Base-by-base conservation (phyloP, 2,888 invertebrate genomes). In the Melangyna quadrimaculata region DNA sequence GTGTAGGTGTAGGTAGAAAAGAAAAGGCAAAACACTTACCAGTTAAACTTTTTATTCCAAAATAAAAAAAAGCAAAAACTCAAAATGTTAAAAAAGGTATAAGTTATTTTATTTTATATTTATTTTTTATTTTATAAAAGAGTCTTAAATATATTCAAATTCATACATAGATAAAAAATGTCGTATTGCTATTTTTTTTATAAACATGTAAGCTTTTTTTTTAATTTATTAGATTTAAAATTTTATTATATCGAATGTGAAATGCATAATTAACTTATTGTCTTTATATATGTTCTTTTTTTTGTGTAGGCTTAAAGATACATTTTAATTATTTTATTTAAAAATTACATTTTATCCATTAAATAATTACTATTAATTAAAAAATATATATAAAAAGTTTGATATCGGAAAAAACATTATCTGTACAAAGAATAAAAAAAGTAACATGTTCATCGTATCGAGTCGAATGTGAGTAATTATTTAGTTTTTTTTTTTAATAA, bases 71-170 rank as follows among this genome's bases (percentile, higher is more conserved):
- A n/a, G n/a, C n/a, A n/a, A 35, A 17, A 53, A 53, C 1, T n/a
- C 29, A 17, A 17, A n/a, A n/a, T n/a, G n/a, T n/a, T n/a, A n/a
- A n/a, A n/a, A n/a, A n/a, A n/a, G n/a, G n/a, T n/a, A n/a, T n/a
- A n/a, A n/a, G 29, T 3, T 5, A 29, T 29, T 32, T 43, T 43
- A 43, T 7, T 32, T 55, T 17, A 27, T 43, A 43, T 27, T 8
- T 61, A n/a, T 27, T 63, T 43, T 63, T 63, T 63, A 63, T 63
- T 63, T 12, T 43, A 63, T 63, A 35, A 63, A 63, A 63, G 43
- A 63, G 10, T 43, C 63, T 63, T 63, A 43, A 63, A 40, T 43
- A 40, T 61, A 22, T 14, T 55, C 2, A n/a, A n/a, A 43, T 9
- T 17, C 5, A 29, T 29, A 27, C 7, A 32, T 19, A 19, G 8